These are phyloP conservation scores for Pygoscelis antarcticus DNA, from an alignment of 2,113 vertebrate species.

Conservation along the genomic window DNA sequence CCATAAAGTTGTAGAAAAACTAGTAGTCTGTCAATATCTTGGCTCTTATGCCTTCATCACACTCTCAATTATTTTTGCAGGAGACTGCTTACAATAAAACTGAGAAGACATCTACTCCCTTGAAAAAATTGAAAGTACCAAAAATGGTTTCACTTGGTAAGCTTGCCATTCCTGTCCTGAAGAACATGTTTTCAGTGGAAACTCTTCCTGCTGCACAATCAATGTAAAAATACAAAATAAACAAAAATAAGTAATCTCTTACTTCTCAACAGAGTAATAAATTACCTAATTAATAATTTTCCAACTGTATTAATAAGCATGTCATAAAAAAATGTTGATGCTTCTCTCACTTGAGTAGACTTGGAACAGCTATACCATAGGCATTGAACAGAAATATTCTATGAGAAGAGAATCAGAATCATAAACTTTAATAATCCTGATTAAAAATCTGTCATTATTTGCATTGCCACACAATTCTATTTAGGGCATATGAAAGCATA, in stretches of 20 bases:
- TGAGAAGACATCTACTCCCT: not conserved
- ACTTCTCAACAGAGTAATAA: not conserved
- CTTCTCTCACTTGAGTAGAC: not conserved
- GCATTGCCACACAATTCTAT: not conserved
- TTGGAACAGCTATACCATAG: not conserved
- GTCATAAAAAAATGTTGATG: not conserved
- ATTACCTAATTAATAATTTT: not conserved
- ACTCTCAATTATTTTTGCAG: not conserved
- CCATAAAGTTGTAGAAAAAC: not conserved
- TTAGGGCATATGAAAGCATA: not conserved
- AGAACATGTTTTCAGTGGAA: not conserved
- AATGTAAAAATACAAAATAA: not conserved
- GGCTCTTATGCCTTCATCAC: not conserved
- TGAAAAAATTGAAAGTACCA: not conserved
- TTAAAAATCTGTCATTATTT: not conserved
- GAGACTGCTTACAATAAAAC: not conserved
- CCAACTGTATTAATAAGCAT: not conserved
- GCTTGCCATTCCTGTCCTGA: not conserved
- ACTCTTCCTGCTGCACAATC: not conserved
- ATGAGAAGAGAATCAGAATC: not conserved
- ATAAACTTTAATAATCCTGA: not conserved
- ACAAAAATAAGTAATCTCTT: not conserved
- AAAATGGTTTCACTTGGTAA: not conserved
- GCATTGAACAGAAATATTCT: not conserved
- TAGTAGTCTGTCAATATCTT: not conserved